A percentile compares a stretch with the other conserved stretches of the same genome.
These are phyloP conservation scores for Nibea coibor DNA, from an alignment of 2,113 vertebrate species.

Conservation along the genomic window DNA sequence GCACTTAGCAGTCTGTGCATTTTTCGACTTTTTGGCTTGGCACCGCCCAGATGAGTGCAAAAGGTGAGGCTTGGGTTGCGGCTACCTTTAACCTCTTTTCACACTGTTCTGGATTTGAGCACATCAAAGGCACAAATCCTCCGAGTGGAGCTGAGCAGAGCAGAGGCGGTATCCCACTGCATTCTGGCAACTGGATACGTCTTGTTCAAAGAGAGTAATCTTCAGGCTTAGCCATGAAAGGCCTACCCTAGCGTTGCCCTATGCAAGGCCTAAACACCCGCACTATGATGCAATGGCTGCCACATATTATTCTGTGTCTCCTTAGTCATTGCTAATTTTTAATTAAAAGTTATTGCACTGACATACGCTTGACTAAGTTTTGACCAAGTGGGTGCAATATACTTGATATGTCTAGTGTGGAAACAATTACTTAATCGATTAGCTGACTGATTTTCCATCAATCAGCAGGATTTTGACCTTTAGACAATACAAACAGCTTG, in stretches of 20 bases:
- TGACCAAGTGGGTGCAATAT: neutral
- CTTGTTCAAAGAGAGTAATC: slow-evolving; percentile 80
- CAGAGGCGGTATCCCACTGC: slow-evolving; percentile 53
- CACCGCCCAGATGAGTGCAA: slow-evolving; percentile 28
- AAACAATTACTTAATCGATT: neutral
- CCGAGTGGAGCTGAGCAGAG: slow-evolving; percentile 44
- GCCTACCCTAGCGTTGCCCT: slow-evolving; percentile 55
- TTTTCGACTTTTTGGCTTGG: slow-evolving; percentile 29
- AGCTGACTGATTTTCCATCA: neutral
- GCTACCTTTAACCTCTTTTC: slow-evolving; percentile 71
- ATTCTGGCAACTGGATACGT: slow-evolving; percentile 61
- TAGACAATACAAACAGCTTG: neutral
- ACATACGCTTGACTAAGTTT: neutral
- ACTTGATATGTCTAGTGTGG: neutral
- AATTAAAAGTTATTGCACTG: slow-evolving; percentile 43
- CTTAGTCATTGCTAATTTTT: slow-evolving; percentile 37
- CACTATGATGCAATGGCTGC: slow-evolving; percentile 64
- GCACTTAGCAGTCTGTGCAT: neutral
- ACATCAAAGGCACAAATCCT: slow-evolving; percentile 81
- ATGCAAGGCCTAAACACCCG: slow-evolving; percentile 56
- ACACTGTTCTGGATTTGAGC: slow-evolving; percentile 73
- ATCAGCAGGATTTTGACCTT: neutral
- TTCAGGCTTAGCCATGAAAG: slow-evolving; percentile 79
- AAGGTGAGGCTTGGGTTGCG: slow-evolving; percentile 75
- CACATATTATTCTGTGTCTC: slow-evolving; percentile 40